A percentile compares a stretch with the other conserved stretches of the same genome.
Conservation (phyloP, 2,888 invertebrate species). For the Stenodema calcarata region DNA sequence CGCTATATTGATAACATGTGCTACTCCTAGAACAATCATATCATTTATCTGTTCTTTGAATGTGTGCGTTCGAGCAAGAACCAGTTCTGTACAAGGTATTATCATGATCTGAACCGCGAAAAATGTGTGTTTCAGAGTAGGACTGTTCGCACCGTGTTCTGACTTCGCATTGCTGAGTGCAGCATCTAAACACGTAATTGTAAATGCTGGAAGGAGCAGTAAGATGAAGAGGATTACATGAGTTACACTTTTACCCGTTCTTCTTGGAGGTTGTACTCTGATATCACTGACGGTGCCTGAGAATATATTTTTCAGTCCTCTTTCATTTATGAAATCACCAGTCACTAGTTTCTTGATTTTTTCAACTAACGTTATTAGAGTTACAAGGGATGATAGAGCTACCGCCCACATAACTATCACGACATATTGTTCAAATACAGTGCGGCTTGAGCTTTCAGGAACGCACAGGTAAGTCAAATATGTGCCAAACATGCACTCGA, state of each 20-base stretch:
- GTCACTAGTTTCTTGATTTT: background rate
- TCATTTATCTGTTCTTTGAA: background rate
- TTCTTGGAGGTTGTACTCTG: background rate
- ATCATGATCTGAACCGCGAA: background rate
- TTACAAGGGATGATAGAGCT: background rate
- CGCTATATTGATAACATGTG: background rate
- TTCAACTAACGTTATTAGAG: background rate
- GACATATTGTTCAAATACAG: background rate
- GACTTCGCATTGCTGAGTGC: background rate
- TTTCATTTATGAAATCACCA: background rate
- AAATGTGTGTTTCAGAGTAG: background rate
- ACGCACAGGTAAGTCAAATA: background rate
- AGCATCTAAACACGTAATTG: background rate
- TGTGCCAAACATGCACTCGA: too few species aligned
- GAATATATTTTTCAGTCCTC: background rate
- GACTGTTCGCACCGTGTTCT: background rate
- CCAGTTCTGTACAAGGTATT: background rate
- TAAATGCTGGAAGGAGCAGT: background rate
- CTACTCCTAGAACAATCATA: background rate
- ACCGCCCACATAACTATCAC: background rate
- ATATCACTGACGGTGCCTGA: background rate
- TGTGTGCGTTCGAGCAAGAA: background rate
- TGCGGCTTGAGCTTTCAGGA: background rate
- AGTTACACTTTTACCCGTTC: background rate
- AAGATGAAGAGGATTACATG: background rate